phyloP scores from a whole-genome alignment of 30 jellyfish, hydroid and myxozoan species.

The Hydractinia echinata region DNA sequence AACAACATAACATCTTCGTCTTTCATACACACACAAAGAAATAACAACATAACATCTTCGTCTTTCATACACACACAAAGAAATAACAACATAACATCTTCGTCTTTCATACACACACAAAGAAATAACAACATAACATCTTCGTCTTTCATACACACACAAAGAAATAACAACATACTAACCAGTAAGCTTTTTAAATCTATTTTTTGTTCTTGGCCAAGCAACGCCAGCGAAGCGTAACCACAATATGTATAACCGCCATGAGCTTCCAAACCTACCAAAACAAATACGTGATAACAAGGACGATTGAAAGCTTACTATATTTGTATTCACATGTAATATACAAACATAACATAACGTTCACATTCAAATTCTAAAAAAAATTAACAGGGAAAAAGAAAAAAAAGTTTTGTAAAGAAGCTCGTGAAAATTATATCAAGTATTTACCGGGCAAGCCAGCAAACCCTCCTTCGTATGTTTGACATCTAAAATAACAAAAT shows the following conservation, averaged over 20 bases:
- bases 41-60: neutral
- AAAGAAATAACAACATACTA: neutral
- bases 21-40: neutral
- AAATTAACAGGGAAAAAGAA: neutral
- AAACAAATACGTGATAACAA: neutral
- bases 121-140: neutral
- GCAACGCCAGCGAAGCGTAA: conserved; percentile 83
- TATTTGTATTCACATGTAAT: neutral
- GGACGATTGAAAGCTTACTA: neutral
- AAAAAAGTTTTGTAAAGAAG: neutral
- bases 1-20: neutral
- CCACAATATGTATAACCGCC: conserved; percentile 98
- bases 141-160: neutral
- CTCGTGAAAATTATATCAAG: neutral
- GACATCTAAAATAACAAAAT: conserved; percentile 49
- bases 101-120: neutral
- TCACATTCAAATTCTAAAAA: neutral
- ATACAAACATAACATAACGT: neutral
- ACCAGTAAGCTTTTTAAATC: conserved; percentile 57
- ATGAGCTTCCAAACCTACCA: conserved; percentile 91
- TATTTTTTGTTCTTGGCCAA: conserved; percentile 82
- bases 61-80: neutral
- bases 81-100: neutral
- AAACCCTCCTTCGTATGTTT: conserved; percentile 91
- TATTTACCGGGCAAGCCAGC: conserved; percentile 85